These are phyloP conservation scores for Holothuria glaberrima DNA, from an alignment of 35 echinoderm and acorn worm genomes.

Conservation along the genomic window DNA sequence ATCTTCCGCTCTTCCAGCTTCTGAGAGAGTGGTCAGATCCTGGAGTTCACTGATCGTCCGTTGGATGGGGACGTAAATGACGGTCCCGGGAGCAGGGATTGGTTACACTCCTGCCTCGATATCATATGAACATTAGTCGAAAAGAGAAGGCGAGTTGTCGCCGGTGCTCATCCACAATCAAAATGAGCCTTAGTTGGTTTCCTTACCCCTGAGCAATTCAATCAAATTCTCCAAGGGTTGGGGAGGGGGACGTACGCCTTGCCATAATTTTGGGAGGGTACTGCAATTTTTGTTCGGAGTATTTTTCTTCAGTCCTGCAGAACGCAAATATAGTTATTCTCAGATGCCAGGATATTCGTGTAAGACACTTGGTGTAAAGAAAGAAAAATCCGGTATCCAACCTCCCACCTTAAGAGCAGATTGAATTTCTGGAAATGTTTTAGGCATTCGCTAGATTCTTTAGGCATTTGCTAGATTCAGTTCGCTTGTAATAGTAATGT, in stretches of 20 bases:
- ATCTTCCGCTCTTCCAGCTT: constrained; percentile 10
- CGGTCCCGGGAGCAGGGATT: constrained; percentile 23
- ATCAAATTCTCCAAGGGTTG: constrained; percentile 32
- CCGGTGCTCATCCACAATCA: constrained; percentile 28
- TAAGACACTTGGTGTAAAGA: not conserved
- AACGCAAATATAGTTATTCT: constrained; percentile 14
- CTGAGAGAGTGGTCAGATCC: constrained; percentile 18
- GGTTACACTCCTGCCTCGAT: constrained; percentile 38
- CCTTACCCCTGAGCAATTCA: not conserved
- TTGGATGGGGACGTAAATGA: constrained; percentile 28
- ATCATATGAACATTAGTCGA: constrained; percentile 29
- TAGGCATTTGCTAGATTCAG: too few relatives aligned
- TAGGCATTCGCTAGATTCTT: not conserved
- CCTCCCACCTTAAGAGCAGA: not conserved
- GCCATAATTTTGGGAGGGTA: constrained; percentile 40
- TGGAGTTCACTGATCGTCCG: constrained; percentile 35
- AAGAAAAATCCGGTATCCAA: constrained; percentile 7
- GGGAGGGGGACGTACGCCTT: not conserved
- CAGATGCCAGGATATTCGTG: constrained; percentile 23
- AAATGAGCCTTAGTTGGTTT: constrained; percentile 20
- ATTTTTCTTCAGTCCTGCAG: not conserved
- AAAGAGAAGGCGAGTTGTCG: constrained; percentile 7
- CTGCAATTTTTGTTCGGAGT: constrained; percentile 19
- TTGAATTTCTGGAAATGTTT: not conserved
- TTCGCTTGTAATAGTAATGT: constrained; percentile 3